Evolutionary conservation across 1,140 invertebrate species (phyloP), one percentile per base, ranked within the genome.

Genomic region (Drosophila sp.): DNA sequence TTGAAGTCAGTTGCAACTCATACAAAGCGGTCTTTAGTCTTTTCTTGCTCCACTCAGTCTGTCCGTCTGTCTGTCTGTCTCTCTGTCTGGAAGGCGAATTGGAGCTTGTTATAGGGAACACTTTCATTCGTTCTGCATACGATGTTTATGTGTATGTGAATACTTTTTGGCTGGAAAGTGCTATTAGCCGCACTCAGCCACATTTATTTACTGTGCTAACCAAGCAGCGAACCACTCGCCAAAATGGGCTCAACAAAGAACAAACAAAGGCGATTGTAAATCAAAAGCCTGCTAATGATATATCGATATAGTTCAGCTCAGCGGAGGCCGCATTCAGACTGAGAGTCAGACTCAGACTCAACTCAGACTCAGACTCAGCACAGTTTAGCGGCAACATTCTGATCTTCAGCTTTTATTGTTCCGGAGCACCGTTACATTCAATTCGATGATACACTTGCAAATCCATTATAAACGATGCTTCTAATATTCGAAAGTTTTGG

Each of bases 261-360:
- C 63, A 36, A 67, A 65, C 63, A 86, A 84, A 86, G 81, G 78
- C 75, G 78, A 81, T 78, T 82, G 78, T 82, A 87, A 86, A 87
- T 86, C 78, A 87, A 87, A 86, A 82, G 71, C 56, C 71, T 72
- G 82, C 78, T 86, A 86, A 86, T 86, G 81, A 87, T 86, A 86
- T 86, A 89, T 86, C 82, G 82, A 86, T 82, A 82, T 72, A 75
- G 65, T 69, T 51, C 48, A 53, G 36, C 38, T 56, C 48, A 62
- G 56, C 56, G n/a, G 63, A 14, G 41, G 40, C 29, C 66, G 9
- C 38, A 36, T 48, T 14, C 36, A 53, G 14, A 32, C 45, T 21
- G n/a, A n/a, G n/a, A n/a, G n/a, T n/a, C 14, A 38, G 41, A 27
- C 63, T 43, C 41, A 38, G 45, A 63, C 2, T 9, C 18, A 48